These are phyloP conservation scores for Stegodyphus dumicola DNA, from an alignment of 1,140 invertebrate species.

Conservation along the genomic window DNA sequence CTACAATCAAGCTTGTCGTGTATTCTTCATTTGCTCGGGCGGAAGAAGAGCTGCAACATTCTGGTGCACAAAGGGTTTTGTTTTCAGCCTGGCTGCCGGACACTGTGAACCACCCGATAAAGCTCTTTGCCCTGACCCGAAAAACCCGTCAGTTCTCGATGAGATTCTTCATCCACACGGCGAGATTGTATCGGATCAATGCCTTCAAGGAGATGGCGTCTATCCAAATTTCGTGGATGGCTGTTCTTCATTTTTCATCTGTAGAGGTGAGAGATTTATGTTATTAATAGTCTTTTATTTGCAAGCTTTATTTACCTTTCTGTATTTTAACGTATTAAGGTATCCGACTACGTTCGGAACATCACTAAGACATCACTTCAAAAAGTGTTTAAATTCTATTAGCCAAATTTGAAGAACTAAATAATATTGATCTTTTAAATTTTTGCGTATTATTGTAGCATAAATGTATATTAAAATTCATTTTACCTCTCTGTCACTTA, in stretches of 20 bases:
- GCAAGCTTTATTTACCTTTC: too few species aligned
- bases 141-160: constrained; percentile 12
- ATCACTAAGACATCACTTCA: too few species aligned
- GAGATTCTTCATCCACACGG: not conserved
- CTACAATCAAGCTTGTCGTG: constrained; percentile 39
- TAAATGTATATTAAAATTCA: too few species aligned
- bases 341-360: too few species aligned
- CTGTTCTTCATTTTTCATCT: constrained; percentile 74
- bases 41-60: constrained; percentile 33
- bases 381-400: too few species aligned
- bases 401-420: too few species aligned
- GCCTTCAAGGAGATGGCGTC: constrained; percentile 69
- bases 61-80: constrained; percentile 56
- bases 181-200: not conserved
- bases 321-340: too few species aligned
- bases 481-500: too few species aligned
- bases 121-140: constrained; percentile 20
- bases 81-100: constrained; percentile 36
- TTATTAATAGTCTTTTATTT: too few species aligned
- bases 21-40: constrained; percentile 42
- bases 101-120: constrained; percentile 48
- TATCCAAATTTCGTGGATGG: constrained; percentile 72
- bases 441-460: too few species aligned
- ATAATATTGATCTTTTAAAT: too few species aligned
- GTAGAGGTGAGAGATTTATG: constrained; percentile 62